Evolutionary conservation across 1,140 invertebrate genomes (phyloP).

Genomic region (Ephestia elutella): DNA sequence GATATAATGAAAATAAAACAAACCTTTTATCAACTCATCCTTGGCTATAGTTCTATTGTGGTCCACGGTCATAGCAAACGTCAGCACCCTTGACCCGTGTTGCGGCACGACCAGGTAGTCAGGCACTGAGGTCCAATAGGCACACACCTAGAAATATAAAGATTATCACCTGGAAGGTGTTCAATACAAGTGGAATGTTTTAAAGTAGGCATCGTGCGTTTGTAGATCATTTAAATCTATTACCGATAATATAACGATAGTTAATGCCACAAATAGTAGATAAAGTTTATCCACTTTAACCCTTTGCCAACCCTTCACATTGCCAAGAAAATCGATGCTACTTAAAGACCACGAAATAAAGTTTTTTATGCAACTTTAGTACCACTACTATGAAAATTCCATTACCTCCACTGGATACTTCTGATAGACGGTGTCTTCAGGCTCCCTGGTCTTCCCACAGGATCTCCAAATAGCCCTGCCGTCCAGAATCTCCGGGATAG

Average conservation of each 20-base stretch:
- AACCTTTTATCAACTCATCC: slow-evolving; percentile 72
- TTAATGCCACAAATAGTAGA: no score
- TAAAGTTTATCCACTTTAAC: no score
- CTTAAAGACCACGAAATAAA: no score
- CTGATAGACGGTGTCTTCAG: slow-evolving; percentile 67
- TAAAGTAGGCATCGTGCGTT: no score
- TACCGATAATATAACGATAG: no score
- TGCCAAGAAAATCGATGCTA: no score
- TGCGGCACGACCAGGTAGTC: slow-evolving; percentile 65
- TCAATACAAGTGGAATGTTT: no score
- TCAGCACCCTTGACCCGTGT: slow-evolving; percentile 60
- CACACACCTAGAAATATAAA: slow-evolving; percentile 46
- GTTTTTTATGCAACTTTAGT: no score
- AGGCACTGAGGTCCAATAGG: slow-evolving; percentile 70
- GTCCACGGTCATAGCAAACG: slow-evolving; percentile 73
- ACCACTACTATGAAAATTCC: no score
- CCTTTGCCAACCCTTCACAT: no score
- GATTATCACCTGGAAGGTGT: no score
- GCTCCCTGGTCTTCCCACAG: slow-evolving; percentile 61
- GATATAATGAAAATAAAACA: slow-evolving; percentile 13
- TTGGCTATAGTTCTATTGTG: slow-evolving; percentile 66
- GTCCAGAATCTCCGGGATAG: slow-evolving; percentile 49
- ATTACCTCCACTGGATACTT: slow-evolving; percentile 34
- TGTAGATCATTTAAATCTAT: no score
- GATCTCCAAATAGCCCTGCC: slow-evolving; percentile 51